Evolutionary conservation across 2,888 invertebrate genomes (phyloP), one percentile per base, ranked within the genome.

Genomic region (Epicampocera succincta): DNA sequence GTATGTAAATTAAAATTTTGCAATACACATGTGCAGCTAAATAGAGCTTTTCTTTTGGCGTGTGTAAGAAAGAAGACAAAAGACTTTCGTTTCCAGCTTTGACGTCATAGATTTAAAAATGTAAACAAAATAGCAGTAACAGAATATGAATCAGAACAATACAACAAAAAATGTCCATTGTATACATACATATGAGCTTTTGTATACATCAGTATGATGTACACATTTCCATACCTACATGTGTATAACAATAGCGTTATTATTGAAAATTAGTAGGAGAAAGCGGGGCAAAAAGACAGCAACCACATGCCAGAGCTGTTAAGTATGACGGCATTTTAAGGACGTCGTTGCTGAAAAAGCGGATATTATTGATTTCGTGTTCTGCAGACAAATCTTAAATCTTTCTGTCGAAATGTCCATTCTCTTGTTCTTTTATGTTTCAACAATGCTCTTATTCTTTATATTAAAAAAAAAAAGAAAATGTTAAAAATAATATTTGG

Each of bases 81-180:
- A 65, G 60, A 84, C 72, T 71, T 87, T 86, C 80, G 85, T 79
- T 85, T 88, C 85, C 82, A 85, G 83, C 86, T 85, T 88, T 88
- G 88, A 88, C 88, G 88, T 88, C 88, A 88, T 85, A 84, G 81
- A 83, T 74, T 80, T 81, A 80, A 80, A 63, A 69, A 25, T 75
- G 75, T 63, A 83, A 83, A 83, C 68, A 82, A 69, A 52, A 9
- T 25, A 69, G 19, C 46, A 48, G 54, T 29, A 50, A 8, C 33
- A 9, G 1, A 5, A 33, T 33, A 29, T n/a, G 6, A 38, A 68
- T 38, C 52, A 54, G 21, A 42, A 44, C 48, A 56, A 56, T 46
- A 19, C n/a, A 13, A 48, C 33, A 66, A 8, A 5, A 61, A 60
- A 50, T 46, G 44, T 42, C 56, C 15, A 33, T 46, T 63, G 33